Percentiles rank a stretch among this genome's conserved stretches.
Conservation (phyloP, 2,888 invertebrate species). For the Hirudinaria manillensis region DNA sequence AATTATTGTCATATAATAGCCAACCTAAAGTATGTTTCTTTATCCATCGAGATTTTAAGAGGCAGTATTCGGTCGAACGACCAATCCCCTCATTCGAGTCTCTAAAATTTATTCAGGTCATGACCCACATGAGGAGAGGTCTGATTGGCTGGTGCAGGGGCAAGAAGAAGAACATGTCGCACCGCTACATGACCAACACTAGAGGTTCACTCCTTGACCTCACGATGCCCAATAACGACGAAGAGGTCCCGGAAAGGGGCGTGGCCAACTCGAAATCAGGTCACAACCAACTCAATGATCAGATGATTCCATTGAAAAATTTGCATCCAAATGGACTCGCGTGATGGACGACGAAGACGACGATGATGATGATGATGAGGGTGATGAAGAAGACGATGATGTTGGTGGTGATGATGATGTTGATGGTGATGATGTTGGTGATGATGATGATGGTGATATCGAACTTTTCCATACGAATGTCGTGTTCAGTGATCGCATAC, state of each 20-base stretch:
- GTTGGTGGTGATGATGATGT: background rate
- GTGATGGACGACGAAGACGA: background rate
- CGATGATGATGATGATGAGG: background rate
- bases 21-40: too few relatives aligned
- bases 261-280: background rate
- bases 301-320: background rate
- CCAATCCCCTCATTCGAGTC: too few relatives aligned
- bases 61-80: too few relatives aligned
- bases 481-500: background rate
- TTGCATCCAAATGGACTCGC: slow-evolving; percentile 3
- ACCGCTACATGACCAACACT: background rate
- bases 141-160: slow-evolving; percentile 1
- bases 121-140: slow-evolving; percentile 7
- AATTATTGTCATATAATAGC: too few relatives aligned
- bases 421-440: background rate
- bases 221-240: slow-evolving; percentile 14
- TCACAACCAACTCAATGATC: background rate
- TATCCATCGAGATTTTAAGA: too few relatives aligned
- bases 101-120: background rate
- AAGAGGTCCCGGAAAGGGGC: background rate
- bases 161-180: background rate
- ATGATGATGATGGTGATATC: background rate
- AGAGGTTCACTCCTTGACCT: background rate
- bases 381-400: background rate
- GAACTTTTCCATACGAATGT: background rate